Evolutionary conservation across 2,113 vertebrate species (phyloP).

Genomic region (Ia io): DNA sequence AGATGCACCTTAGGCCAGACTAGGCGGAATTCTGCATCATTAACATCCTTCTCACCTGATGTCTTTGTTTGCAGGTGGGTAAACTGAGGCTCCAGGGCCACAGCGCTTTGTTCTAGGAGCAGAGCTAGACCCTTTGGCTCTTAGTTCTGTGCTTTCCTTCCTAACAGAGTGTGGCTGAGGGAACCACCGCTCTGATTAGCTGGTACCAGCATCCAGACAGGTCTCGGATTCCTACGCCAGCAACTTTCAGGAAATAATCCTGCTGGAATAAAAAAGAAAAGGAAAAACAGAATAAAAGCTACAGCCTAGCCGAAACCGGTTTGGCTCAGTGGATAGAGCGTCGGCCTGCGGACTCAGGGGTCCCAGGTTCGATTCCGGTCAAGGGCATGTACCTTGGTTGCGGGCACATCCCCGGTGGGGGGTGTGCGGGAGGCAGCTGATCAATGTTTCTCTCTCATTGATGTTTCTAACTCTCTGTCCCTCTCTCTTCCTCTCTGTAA

Average conservation of each 20-base stretch:
- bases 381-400: no score
- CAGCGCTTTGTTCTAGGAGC: neutral
- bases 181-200: neutral
- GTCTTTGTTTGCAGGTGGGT: neutral
- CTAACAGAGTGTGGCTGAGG: neutral
- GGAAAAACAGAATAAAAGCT: neutral
- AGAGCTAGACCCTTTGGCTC: neutral
- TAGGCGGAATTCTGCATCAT: neutral
- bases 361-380: no score
- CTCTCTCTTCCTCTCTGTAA: no score
- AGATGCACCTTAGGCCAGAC: neutral
- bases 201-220: neutral
- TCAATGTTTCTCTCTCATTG: no score
- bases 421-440: no score
- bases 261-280: neutral
- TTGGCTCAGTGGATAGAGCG: no score
- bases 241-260: neutral
- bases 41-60: neutral
- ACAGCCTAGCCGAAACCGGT: no score
- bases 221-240: neutral
- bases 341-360: no score
- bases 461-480: no score
- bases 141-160: neutral
- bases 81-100: neutral
- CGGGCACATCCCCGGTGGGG: no score